Percentiles rank a stretch among this genome's conserved stretches.
Conservation (phyloP, 2,797 vertebrate genomes). For the Dendrocincla fuliginosa region DNA sequence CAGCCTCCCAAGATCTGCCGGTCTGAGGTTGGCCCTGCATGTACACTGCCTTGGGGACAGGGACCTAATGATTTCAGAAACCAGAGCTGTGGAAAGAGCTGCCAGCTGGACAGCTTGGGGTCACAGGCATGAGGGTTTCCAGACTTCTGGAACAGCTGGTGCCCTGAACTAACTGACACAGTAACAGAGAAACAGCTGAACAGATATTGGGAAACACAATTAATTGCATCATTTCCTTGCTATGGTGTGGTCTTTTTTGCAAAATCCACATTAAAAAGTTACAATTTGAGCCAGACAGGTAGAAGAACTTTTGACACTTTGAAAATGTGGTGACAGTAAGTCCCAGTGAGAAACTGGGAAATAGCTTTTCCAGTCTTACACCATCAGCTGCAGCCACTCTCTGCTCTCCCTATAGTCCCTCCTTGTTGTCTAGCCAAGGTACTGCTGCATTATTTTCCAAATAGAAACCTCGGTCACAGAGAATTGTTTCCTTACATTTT, state of each 20-base stretch:
- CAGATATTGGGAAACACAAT: neutral
- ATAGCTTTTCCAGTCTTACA: neutral
- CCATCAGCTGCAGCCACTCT: neutral
- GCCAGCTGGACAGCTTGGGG: neutral
- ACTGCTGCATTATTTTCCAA: neutral
- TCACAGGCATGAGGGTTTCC: neutral
- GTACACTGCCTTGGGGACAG: neutral
- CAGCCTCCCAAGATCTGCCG: rapidly evolving
- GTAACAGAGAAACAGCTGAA: neutral
- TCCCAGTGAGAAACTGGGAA: neutral
- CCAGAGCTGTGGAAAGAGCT: neutral
- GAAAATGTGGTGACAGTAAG: neutral
- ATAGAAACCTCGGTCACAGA: neutral
- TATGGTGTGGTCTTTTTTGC: neutral
- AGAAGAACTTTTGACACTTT: neutral
- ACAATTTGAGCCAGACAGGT: neutral
- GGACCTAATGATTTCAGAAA: neutral
- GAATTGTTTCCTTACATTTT: neutral
- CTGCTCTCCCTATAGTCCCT: rapidly evolving
- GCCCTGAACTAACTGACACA: neutral
- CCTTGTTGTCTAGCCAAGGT: neutral
- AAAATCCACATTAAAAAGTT: neutral
- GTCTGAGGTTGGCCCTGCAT: neutral
- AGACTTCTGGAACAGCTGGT: conserved; percentile 27
- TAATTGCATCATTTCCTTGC: neutral